Base-by-base conservation (phyloP, 2,888 invertebrate genomes). In the Eupithecia inturbata region DNA sequence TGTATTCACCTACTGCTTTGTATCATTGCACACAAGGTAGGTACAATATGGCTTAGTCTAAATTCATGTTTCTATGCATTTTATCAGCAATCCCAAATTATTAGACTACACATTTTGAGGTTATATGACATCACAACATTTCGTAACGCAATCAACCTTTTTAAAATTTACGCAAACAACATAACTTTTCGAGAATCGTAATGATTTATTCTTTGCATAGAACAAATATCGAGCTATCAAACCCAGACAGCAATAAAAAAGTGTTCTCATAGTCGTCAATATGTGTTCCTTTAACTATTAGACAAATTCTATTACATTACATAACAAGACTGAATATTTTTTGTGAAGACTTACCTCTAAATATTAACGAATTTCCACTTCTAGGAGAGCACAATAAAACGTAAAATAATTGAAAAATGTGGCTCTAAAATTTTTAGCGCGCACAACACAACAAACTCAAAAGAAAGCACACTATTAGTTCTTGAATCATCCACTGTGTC, bases 301-400 rank as follows among this genome's bases (percentile, higher is more conserved):
- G 12, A 36, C 39, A 39, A 36, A 66, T 78, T 76, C 81, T 83
- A 84, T 93, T 92, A 93, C 88, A 84, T 93, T 92, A 93, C 88
- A 93, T 93, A 93, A 93, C 83, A 85, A 79, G 74, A 82, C 73
- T 77, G 77, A 39, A n/a, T 28, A 31, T 12, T 36, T 36, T 36
- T 41, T 74, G 81, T 3, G 7, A 9, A 85, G 62, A 75, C 92
- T 91, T 88, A 93, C 93, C 92, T 66, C 9, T 41, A n/a, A 26
- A 14, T 57, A 26, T 14, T 57, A 53, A 0, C 10, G 26, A 26
- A 57, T 57, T 26, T 57, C 7, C 31, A 62, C 19, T 62, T 31
- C 7, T 19, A 6, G 62, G 19, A 31, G 19, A 62, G 28, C 31
- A 62, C 16, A 31, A 16, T 31, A 62, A 28, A 4, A 6, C 60